A percentile compares a stretch with the other conserved stretches of the same genome.
Evolutionary conservation across 1,140 invertebrate species (phyloP).

Genomic region (Eciton burchellii): DNA sequence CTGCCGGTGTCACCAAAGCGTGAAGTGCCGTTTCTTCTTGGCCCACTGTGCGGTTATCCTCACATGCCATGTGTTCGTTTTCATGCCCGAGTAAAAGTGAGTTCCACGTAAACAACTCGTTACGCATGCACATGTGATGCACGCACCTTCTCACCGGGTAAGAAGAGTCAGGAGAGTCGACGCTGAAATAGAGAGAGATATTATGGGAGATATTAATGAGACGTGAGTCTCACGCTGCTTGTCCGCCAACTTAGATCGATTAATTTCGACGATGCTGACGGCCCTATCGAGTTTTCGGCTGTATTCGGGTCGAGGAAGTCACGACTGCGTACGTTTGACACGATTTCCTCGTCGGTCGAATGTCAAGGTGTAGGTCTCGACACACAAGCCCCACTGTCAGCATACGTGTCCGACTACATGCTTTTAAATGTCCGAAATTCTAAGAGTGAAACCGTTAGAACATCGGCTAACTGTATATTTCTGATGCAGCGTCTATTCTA

Average conservation of each 20-base stretch:
- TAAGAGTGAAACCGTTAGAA: slow-evolving; percentile 74
- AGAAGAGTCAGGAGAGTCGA: slow-evolving; percentile 1
- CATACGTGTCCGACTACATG: slow-evolving; percentile 37
- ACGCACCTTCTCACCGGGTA: background rate
- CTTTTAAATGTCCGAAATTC: slow-evolving; percentile 72
- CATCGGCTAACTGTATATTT: slow-evolving; percentile 76
- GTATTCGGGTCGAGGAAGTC: slow-evolving; percentile 69
- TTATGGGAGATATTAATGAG: background rate
- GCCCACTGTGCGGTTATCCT: slow-evolving; percentile 20
- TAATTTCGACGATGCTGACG: slow-evolving; percentile 18
- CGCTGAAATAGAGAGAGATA: too few species aligned
- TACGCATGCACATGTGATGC: slow-evolving; percentile 40
- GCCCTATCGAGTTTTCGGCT: background rate
- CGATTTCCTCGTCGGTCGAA: slow-evolving; percentile 68
- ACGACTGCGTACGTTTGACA: slow-evolving; percentile 65
- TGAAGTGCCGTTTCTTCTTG: background rate
- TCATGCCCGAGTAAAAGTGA: slow-evolving; percentile 76
- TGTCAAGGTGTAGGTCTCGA: slow-evolving; percentile 65
- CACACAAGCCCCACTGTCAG: slow-evolving; percentile 34
- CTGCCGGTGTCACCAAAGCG: background rate
- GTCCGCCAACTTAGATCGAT: background rate
- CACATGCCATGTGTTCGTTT: slow-evolving; percentile 51
- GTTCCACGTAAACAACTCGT: slow-evolving; percentile 71
- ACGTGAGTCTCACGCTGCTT: background rate
- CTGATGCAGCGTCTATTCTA: slow-evolving; percentile 60